These are phyloP conservation scores for Oreonectes daqikongensis DNA, from an alignment of 2,797 vertebrate genomes.

Conservation along the genomic window DNA sequence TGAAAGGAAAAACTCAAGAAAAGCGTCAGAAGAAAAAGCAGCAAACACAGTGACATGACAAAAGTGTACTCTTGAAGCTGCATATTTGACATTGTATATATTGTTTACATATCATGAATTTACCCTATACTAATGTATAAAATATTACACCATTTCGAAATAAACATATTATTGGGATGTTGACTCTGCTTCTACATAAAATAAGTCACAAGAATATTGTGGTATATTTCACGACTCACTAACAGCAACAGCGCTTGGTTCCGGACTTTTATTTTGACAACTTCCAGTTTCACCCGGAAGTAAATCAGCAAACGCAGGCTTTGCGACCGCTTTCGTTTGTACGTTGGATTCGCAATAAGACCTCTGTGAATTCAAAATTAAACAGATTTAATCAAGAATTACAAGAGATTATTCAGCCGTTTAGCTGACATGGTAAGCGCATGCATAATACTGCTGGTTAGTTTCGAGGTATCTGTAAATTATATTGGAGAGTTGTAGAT, in stretches of 20 bases:
- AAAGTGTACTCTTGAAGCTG: constrained; percentile 4
- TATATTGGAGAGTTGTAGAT: neutral
- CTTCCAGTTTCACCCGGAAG: constrained; percentile 37
- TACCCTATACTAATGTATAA: neutral
- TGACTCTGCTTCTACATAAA: neutral
- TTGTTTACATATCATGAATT: neutral
- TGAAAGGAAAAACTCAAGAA: constrained; percentile 79
- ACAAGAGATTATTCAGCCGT: neutral
- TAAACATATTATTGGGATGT: neutral
- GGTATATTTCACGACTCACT: neutral
- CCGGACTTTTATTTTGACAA: constrained; percentile 32
- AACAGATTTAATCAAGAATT: neutral
- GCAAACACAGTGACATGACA: constrained; percentile 65
- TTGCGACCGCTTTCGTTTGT: neutral
- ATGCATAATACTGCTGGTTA: neutral
- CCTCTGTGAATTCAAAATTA: neutral
- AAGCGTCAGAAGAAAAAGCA: constrained; percentile 69
- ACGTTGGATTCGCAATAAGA: neutral
- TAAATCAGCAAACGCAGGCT: constrained; percentile 13
- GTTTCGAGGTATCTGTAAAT: neutral
- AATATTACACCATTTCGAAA: constrained; percentile 3
- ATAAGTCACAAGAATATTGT: neutral
- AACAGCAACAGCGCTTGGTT: fast-evolving
- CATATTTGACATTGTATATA: neutral
- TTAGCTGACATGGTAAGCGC: constrained; percentile 49